Conservation (phyloP, 2,797 vertebrate genomes). For the Scolopax bukidnonensis region DNA sequence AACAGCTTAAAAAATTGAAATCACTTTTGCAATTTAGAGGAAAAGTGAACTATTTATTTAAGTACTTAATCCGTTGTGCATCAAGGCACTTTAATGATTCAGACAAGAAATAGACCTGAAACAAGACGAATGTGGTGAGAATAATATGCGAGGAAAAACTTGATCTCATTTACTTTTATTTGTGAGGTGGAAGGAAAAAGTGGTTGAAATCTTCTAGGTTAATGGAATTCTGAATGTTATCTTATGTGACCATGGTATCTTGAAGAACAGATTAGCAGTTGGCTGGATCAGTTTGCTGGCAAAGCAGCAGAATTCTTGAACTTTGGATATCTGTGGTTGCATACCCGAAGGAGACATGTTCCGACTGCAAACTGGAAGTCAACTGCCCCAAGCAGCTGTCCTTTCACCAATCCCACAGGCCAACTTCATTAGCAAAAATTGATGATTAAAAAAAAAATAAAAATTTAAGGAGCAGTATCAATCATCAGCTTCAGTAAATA, state of each 20-base stretch:
- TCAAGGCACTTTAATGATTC: conserved; percentile 59
- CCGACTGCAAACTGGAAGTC: not conserved
- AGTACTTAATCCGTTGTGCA: conserved; percentile 63
- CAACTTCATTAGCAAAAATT: not conserved
- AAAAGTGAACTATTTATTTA: conserved; percentile 61
- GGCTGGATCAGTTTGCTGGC: conserved; percentile 37
- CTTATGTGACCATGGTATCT: not conserved
- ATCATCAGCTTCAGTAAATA: not conserved
- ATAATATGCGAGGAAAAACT: not conserved
- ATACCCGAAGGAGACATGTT: not conserved
- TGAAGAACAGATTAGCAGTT: conserved; percentile 45
- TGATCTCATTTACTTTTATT: conserved; percentile 51
- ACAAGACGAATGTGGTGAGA: conserved; percentile 10
- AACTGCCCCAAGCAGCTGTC: not conserved
- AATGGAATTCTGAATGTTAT: conserved; percentile 42
- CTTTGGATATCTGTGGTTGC: not conserved
- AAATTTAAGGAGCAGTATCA: not conserved
- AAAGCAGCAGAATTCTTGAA: conserved; percentile 18
- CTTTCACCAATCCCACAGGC: not conserved
- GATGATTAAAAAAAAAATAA: not conserved
- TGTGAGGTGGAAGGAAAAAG: conserved; percentile 26
- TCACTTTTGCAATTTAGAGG: conserved; percentile 50
- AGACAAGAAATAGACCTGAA: conserved; percentile 54
- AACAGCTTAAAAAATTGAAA: conserved; percentile 51
- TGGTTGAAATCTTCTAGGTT: conserved; percentile 20